Percentiles rank a stretch among this genome's conserved stretches.
Conservation (phyloP, 1,140 invertebrate genomes). For the Drosophila varians region DNA sequence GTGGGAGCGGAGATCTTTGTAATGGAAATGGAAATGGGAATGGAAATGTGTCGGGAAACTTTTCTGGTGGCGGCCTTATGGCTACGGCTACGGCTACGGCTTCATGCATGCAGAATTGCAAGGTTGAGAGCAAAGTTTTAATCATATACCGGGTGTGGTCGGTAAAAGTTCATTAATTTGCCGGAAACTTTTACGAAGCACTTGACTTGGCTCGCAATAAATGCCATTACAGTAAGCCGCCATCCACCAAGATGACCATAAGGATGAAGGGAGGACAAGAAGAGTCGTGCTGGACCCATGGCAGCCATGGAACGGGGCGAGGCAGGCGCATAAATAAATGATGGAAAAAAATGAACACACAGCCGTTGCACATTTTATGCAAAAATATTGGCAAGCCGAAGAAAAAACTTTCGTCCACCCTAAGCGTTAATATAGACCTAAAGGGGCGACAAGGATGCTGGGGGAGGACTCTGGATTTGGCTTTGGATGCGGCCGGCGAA, state of each 20-base stretch:
- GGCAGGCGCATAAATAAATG: slow-evolving; percentile 18
- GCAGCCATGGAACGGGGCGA: not conserved
- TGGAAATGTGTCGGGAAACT: slow-evolving; percentile 54
- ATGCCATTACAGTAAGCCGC: slow-evolving; percentile 42
- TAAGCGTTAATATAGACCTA: slow-evolving; percentile 49
- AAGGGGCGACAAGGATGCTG: not conserved
- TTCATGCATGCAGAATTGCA: slow-evolving; percentile 46
- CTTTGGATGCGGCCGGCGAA: not conserved
- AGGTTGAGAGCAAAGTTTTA: slow-evolving; percentile 68
- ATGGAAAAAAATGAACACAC: slow-evolving; percentile 34
- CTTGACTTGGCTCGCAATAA: slow-evolving; percentile 55
- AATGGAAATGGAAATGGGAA: slow-evolving; percentile 30
- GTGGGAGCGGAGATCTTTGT: slow-evolving; percentile 20
- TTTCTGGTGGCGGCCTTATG: slow-evolving; percentile 16
- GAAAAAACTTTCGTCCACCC: slow-evolving; percentile 36
- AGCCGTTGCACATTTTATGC: slow-evolving; percentile 69
- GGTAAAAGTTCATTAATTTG: slow-evolving; percentile 73
- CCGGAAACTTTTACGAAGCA: slow-evolving; percentile 52
- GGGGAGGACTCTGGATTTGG: slow-evolving; percentile 8
- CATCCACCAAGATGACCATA: not conserved
- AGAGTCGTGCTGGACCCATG: slow-evolving; percentile 3
- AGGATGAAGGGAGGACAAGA: slow-evolving; percentile 17
- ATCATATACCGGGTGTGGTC: slow-evolving; percentile 52
- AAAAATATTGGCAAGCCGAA: slow-evolving; percentile 48
- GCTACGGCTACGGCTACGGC: not conserved